A percentile compares a stretch with the other conserved stretches of the same genome.
Conservation (phyloP, 2,113 vertebrate species). For the Setophaga kirtlandii region DNA sequence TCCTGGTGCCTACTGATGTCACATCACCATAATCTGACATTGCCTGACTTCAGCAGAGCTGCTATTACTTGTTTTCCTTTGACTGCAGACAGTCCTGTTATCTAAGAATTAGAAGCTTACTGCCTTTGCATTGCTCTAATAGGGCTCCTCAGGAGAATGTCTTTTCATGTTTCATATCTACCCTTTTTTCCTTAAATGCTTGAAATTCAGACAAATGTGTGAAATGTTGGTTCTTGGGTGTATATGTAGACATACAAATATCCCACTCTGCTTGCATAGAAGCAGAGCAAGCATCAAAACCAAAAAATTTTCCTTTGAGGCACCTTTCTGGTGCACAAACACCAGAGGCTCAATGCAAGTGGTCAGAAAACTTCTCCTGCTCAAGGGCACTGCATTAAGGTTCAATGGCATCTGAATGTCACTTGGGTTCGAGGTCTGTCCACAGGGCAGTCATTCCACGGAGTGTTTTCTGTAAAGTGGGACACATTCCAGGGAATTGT, state of each 20-base stretch:
- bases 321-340: not conserved
- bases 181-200: not conserved
- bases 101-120: not conserved
- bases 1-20: not conserved
- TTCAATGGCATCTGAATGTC: not conserved
- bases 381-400: not conserved
- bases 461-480: not conserved
- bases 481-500: not conserved
- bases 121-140: not conserved
- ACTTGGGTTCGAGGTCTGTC: not conserved
- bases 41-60: not conserved
- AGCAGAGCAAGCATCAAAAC: not conserved
- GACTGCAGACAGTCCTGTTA: not conserved
- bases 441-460: not conserved
- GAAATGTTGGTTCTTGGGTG: fast-evolving
- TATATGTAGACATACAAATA: not conserved
- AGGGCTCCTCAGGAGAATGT: not conserved
- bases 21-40: not conserved
- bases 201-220: not conserved
- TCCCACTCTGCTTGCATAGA: not conserved
- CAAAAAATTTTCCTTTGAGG: not conserved
- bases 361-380: not conserved
- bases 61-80: not conserved
- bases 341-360: not conserved
- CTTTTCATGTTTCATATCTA: not conserved